These are phyloP conservation scores for Homarus gammarus DNA, from an alignment of 2,888 invertebrate species.

Conservation along the genomic window DNA sequence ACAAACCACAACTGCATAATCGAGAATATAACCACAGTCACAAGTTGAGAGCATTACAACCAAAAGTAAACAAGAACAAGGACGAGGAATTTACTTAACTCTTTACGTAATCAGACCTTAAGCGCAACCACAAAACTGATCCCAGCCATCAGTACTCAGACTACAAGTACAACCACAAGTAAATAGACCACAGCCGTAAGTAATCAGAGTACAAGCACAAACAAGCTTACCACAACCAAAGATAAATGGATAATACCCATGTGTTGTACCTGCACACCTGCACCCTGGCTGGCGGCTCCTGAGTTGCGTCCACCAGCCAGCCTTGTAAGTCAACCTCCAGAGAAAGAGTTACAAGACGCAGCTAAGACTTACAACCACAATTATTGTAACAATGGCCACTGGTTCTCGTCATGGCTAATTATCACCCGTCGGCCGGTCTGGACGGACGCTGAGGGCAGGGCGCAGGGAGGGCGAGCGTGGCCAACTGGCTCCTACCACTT, in stretches of 20 bases:
- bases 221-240: background rate
- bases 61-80: too few species aligned
- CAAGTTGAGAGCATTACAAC: too few species aligned
- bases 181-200: background rate
- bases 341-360: conserved; percentile 44
- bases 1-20: background rate
- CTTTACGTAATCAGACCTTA: too few species aligned
- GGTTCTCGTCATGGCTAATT: conserved; percentile 57
- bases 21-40: too few species aligned
- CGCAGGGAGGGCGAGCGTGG: background rate
- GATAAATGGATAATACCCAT: background rate
- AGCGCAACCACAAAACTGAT: too few species aligned
- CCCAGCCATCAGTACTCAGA: too few species aligned
- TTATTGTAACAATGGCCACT: conserved; percentile 62
- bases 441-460: background rate
- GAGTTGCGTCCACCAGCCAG: background rate
- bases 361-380: conserved; percentile 48
- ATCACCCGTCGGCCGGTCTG: conserved; percentile 23
- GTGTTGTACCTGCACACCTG: background rate
- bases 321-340: conserved; percentile 33
- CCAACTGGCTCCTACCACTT: background rate
- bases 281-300: background rate
- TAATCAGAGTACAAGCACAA: background rate
- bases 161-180: too few species aligned
- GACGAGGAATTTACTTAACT: too few species aligned